phyloP scores from a whole-genome alignment of 2,888 invertebrate species.

The Drosophila formosana region DNA sequence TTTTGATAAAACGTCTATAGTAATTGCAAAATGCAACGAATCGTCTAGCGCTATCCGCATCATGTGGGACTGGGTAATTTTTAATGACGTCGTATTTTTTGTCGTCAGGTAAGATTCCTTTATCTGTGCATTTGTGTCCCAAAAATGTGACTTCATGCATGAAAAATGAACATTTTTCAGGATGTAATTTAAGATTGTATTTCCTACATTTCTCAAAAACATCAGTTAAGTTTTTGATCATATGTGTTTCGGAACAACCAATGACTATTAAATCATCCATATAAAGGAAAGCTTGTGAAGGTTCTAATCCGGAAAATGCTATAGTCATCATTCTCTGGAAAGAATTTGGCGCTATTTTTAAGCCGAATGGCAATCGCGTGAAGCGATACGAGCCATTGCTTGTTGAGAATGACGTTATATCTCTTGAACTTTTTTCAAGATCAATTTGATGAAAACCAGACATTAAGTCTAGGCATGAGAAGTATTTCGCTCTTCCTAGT shows the following conservation, averaged over 20 bases:
- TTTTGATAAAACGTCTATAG: constrained; percentile 12
- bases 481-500: constrained; percentile 19
- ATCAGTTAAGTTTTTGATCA: too few relatives aligned
- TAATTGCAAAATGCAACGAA: not conserved
- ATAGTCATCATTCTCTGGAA: constrained; percentile 18
- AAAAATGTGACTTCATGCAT: constrained; percentile 8
- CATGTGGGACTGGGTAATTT: not conserved
- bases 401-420: constrained; percentile 7
- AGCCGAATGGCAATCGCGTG: not conserved
- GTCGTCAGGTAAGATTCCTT: not conserved
- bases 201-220: constrained; percentile 8
- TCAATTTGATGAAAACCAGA: not conserved
- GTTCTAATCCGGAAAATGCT: constrained; percentile 17
- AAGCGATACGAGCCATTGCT: constrained; percentile 5
- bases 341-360: constrained; percentile 7
- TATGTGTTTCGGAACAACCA: constrained; percentile 5
- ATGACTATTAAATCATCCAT: constrained; percentile 25
- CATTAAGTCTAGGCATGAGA: constrained; percentile 3
- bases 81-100: constrained; percentile 11
- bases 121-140: not conserved
- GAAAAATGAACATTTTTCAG: constrained; percentile 5
- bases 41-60: constrained; percentile 12
- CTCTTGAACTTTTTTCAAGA: constrained; percentile 5
- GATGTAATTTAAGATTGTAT: constrained; percentile 10
- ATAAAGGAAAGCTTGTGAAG: constrained; percentile 18